A percentile compares a stretch with the other conserved stretches of the same genome.
These are phyloP conservation scores for Heterohyrax brucei DNA, from an alignment of 2,797 vertebrate species.

Conservation along the genomic window DNA sequence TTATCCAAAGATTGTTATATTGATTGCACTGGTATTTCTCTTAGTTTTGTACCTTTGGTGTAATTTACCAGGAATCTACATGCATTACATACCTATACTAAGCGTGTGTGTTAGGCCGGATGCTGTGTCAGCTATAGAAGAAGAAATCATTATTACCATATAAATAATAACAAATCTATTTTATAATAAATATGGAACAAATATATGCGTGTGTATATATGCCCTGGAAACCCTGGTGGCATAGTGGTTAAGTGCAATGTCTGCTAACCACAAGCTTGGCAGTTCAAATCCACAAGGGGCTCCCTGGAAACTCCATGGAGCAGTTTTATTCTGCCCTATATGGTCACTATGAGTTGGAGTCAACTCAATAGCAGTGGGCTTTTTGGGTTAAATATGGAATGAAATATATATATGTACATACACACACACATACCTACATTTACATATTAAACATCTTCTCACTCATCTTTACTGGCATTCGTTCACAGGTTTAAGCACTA, in stretches of 20 bases:
- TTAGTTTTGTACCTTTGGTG: conserved; percentile 20
- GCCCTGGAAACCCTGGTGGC: too few species aligned
- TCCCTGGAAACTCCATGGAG: too few species aligned
- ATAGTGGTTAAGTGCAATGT: too few species aligned
- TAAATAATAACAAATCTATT: conserved; percentile 11
- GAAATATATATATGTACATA: background rate
- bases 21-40: conserved; percentile 8
- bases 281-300: too few species aligned
- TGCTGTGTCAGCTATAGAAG: background rate
- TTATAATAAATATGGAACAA: conserved; percentile 25
- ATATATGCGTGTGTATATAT: background rate
- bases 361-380: too few species aligned
- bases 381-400: too few species aligned
- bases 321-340: too few species aligned
- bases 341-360: too few species aligned
- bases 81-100: background rate
- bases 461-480: conserved; percentile 1
- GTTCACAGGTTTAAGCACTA: background rate
- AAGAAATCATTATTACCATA: conserved; percentile 18
- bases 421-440: too few species aligned
- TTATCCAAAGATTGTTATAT: background rate
- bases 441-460: conserved; percentile 50
- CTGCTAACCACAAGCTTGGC: too few species aligned
- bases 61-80: conserved; percentile 25
- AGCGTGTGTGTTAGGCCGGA: background rate